A percentile compares a stretch with the other conserved stretches of the same genome.
These are phyloP conservation scores for Julus scandinavius DNA, from an alignment of 2,888 invertebrate genomes.

Conservation along the genomic window DNA sequence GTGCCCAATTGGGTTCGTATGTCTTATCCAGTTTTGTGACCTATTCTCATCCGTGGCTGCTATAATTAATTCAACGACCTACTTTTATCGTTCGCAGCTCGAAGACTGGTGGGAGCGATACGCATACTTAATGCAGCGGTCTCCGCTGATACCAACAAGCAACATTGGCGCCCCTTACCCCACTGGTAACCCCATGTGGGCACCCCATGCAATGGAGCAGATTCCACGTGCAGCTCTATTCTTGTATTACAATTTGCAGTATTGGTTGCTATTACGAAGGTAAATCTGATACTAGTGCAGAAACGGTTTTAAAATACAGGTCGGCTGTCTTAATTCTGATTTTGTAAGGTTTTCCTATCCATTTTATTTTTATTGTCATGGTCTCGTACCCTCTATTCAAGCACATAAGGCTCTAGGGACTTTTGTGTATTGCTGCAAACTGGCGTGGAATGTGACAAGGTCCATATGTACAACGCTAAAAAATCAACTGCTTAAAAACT, in stretches of 20 bases:
- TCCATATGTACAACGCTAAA: too few species aligned
- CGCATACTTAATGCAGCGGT: conserved; percentile 69
- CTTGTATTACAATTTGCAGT: conserved; percentile 65
- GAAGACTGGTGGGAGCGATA: conserved; percentile 72
- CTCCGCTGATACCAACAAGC: conserved; percentile 69
- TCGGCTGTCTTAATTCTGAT: too few species aligned
- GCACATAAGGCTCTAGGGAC: too few species aligned
- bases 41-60: not conserved
- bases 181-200: conserved; percentile 61
- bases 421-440: too few species aligned
- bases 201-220: conserved; percentile 62
- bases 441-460: too few species aligned
- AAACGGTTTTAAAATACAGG: too few species aligned
- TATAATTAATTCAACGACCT: too few species aligned
- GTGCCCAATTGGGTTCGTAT: conserved; percentile 70
- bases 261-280: conserved; percentile 69
- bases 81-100: conserved; percentile 62
- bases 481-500: too few species aligned
- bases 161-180: conserved; percentile 67
- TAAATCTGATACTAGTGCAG: not conserved
- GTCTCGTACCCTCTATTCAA: too few species aligned
- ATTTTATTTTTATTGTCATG: too few species aligned
- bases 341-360: too few species aligned
- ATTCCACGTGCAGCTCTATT: conserved; percentile 64
- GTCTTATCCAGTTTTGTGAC: not conserved